phyloP scores from a whole-genome alignment of 2,888 invertebrate genomes.

The Rotaria socialis region DNA sequence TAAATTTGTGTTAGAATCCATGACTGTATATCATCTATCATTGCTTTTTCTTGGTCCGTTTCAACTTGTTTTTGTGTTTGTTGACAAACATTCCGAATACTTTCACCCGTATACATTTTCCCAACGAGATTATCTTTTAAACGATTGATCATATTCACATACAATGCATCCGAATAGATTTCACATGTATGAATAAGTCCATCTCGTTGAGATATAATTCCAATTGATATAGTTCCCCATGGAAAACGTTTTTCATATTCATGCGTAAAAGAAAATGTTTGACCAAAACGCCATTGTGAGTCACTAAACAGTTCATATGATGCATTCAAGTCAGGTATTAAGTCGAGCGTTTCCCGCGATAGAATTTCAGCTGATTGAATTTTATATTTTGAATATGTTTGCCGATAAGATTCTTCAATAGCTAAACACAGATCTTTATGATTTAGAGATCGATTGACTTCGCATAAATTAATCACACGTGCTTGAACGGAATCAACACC shows the following conservation, averaged over 20 bases:
- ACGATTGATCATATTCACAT: neutral
- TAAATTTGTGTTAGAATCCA: slow-evolving; percentile 9
- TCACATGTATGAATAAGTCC: neutral
- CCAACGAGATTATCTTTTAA: neutral
- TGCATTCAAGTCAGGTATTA: neutral
- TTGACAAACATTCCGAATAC: neutral
- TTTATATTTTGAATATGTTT: neutral
- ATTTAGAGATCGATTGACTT: neutral
- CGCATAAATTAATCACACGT: neutral
- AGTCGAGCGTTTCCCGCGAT: neutral
- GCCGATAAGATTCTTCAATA: neutral
- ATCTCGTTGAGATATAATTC: neutral
- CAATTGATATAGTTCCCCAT: neutral
- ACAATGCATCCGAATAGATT: neutral
- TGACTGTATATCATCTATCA: slow-evolving; percentile 7
- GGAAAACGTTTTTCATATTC: neutral
- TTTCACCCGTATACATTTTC: neutral
- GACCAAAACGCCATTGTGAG: neutral
- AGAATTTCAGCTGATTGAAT: neutral
- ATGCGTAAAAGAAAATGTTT: slow-evolving; percentile 17
- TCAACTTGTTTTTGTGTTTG: neutral
- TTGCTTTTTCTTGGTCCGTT: neutral
- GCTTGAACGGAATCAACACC: neutral
- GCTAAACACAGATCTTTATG: neutral
- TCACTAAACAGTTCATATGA: neutral